Conservation (phyloP, 1,140 invertebrate species). For the Listronotus oregonensis region DNA sequence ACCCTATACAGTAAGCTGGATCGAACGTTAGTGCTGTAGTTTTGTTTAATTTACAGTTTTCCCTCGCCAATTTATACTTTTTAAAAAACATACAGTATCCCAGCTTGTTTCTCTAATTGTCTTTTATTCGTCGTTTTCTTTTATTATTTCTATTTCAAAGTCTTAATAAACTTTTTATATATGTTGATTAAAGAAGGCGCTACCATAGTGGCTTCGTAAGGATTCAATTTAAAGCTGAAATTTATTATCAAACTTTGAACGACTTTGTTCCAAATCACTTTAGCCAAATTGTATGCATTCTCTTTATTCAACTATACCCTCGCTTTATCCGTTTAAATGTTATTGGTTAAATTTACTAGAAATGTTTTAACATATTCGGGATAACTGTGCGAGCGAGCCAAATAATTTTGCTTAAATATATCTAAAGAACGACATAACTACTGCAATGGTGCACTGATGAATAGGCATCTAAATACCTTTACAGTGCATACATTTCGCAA, state of each 20-base stretch:
- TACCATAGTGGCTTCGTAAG: neutral
- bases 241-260: constrained; percentile 51
- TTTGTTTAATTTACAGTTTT: no score
- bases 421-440: constrained; percentile 14
- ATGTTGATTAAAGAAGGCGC: constrained; percentile 15
- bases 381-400: constrained; percentile 12
- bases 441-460: constrained; percentile 3
- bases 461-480: constrained; percentile 5
- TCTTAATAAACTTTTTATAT: constrained; percentile 21
- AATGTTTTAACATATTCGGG: constrained; percentile 42
- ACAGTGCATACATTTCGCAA: no score
- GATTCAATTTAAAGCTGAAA: constrained; percentile 45
- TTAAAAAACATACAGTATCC: no score
- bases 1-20: no score
- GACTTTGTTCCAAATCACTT: constrained; percentile 51
- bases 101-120: neutral
- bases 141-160: neutral
- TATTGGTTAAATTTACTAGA: constrained; percentile 49
- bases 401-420: constrained; percentile 27
- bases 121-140: constrained; percentile 1
- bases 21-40: no score
- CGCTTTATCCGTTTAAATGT: constrained; percentile 50
- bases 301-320: constrained; percentile 49
- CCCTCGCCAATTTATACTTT: no score
- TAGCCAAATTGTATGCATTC: constrained; percentile 49